phyloP scores from a whole-genome alignment of 2,888 invertebrate genomes.

The Invenusta paracnida region DNA sequence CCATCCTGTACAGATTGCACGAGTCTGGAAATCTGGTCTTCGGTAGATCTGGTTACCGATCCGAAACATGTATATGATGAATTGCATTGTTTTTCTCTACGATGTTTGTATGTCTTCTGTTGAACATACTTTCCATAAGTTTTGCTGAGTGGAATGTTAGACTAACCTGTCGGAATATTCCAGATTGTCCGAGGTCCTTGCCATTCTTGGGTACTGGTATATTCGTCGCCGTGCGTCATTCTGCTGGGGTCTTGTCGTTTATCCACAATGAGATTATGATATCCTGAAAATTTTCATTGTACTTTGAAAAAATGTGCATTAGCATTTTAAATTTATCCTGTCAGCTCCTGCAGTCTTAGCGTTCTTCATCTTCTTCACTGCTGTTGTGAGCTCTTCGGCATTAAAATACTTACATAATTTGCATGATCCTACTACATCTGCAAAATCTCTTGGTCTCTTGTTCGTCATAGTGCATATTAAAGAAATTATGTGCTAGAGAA shows the following conservation, averaged over 20 bases:
- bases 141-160: not conserved
- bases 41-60: not conserved
- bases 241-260: not conserved
- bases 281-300: not conserved
- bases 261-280: not conserved
- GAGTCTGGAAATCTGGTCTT: not conserved
- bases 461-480: too few relatives aligned
- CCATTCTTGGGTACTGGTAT: not conserved
- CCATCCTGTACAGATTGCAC: not conserved
- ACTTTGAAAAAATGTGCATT: not conserved
- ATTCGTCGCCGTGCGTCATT: not conserved
- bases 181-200: not conserved
- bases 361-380: too few relatives aligned
- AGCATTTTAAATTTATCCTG: not conserved
- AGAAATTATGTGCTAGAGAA: too few relatives aligned
- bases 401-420: too few relatives aligned
- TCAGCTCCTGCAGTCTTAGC: not conserved
- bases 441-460: too few relatives aligned
- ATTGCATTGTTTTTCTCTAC: too few relatives aligned
- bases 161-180: not conserved
- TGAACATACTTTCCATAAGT: too few relatives aligned
- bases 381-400: too few relatives aligned
- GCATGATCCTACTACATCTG: too few relatives aligned
- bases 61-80: not conserved
- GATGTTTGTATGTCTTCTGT: too few relatives aligned